Conservation (phyloP, 2,797 vertebrate genomes). For the Tangara arthus region DNA sequence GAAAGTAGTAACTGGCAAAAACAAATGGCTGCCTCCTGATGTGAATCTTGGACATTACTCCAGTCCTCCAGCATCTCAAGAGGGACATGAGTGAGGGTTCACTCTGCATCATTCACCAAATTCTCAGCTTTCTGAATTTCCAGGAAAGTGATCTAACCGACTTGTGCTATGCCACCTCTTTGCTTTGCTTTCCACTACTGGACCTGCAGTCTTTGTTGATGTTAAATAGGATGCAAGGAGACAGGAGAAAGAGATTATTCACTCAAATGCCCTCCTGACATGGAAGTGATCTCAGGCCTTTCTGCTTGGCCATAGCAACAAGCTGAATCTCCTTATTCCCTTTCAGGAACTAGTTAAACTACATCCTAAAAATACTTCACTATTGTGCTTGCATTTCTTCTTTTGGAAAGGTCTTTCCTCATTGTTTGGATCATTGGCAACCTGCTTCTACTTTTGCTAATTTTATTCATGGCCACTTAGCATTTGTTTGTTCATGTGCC, state of each 20-base stretch:
- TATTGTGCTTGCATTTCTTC: background rate
- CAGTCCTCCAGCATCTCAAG: background rate
- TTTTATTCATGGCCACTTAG: constrained; percentile 20
- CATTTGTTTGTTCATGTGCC: constrained; percentile 20
- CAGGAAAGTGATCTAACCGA: background rate
- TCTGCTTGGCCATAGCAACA: background rate
- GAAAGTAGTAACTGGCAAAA: background rate
- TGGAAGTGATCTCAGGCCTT: background rate
- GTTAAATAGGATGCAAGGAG: background rate
- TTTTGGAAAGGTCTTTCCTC: background rate
- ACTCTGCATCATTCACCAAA: background rate
- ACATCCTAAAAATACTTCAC: background rate
- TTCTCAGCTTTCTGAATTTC: background rate
- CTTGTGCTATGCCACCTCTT: background rate
- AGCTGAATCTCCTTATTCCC: background rate
- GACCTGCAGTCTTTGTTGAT: background rate
- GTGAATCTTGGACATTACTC: background rate
- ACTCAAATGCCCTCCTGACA: background rate
- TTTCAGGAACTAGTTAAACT: background rate
- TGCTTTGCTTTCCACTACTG: background rate
- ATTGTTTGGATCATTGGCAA: constrained; percentile 14
- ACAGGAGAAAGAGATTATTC: background rate
- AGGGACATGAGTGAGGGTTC: background rate
- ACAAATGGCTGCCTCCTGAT: background rate
- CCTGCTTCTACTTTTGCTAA: background rate